A percentile compares a stretch with the other conserved stretches of the same genome.
These are phyloP conservation scores for Asteroscopus sphinx DNA, from an alignment of 2,888 invertebrate species.

Conservation along the genomic window DNA sequence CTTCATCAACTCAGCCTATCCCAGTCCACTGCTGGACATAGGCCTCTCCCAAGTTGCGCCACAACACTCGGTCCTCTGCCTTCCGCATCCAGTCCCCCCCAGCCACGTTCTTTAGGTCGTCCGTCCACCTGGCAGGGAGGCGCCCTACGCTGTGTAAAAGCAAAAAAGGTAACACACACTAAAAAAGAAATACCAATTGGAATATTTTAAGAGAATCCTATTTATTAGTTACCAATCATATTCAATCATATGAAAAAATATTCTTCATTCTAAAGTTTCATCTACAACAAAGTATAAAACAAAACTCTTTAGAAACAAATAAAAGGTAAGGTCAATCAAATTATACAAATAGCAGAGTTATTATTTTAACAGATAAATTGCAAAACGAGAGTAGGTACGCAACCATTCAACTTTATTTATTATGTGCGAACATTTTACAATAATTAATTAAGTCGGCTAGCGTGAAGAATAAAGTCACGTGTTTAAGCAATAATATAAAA, in stretches of 20 bases:
- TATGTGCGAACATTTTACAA: slow-evolving; percentile 30
- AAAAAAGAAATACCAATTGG: not conserved
- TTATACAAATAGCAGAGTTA: slow-evolving; percentile 15
- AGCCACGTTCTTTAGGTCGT: no score
- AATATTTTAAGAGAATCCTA: not conserved
- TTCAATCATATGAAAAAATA: not conserved
- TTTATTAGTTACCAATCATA: no score
- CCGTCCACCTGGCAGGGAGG: no score
- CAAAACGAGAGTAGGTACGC: slow-evolving; percentile 32
- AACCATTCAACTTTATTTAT: slow-evolving; percentile 35
- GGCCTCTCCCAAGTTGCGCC: no score
- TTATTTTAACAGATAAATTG: slow-evolving; percentile 35
- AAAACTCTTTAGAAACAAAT: slow-evolving; percentile 1
- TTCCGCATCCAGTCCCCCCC: no score
- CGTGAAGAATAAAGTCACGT: slow-evolving; percentile 34
- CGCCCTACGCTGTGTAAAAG: no score
- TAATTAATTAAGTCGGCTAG: slow-evolving; percentile 34
- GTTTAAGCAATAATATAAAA: not conserved
- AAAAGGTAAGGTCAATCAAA: slow-evolving; percentile 28
- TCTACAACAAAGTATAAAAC: slow-evolving; percentile 3
- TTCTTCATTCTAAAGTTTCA: slow-evolving; percentile 1
- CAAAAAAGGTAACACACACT: not conserved
- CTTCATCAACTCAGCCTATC: no score
- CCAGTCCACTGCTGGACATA: no score
- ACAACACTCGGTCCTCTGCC: no score